These are phyloP conservation scores for Himalopsyche anomala DNA, from an alignment of 2,888 invertebrate genomes.

Conservation along the genomic window DNA sequence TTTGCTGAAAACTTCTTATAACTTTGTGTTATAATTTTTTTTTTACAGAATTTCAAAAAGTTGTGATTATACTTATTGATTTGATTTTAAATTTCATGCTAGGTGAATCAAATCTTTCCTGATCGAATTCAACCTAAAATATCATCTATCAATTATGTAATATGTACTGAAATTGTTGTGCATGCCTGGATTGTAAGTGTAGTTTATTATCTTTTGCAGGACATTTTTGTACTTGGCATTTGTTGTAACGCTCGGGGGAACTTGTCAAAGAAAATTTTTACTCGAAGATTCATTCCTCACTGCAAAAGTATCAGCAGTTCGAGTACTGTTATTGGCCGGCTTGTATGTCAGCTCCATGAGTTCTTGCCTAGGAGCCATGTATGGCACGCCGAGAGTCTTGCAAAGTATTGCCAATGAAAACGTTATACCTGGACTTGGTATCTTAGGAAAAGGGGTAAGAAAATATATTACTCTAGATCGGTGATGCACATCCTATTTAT, in stretches of 20 bases:
- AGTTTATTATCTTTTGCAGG: constrained; percentile 73
- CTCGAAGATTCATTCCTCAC: constrained; percentile 92
- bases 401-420: constrained; percentile 97
- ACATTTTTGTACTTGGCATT: constrained; percentile 93
- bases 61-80: too few relatives aligned
- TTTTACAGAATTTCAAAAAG: neutral
- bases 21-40: too few relatives aligned
- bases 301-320: constrained; percentile 90
- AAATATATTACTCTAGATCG: neutral
- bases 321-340: constrained; percentile 90
- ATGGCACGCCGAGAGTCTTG: constrained; percentile 95
- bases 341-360: constrained; percentile 97
- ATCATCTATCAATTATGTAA: neutral
- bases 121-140: too few relatives aligned
- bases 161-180: neutral
- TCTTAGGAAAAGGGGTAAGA: constrained; percentile 91
- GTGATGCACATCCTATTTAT: too few relatives aligned
- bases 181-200: neutral
- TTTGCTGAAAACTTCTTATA: neutral
- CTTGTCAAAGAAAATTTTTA: constrained; percentile 85
- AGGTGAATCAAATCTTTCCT: too few relatives aligned
- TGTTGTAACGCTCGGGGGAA: constrained; percentile 92
- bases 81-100: too few relatives aligned
- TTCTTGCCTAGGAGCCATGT: constrained; percentile 96
- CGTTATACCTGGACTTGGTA: constrained; percentile 92